These are phyloP conservation scores for Trichacis sp. DNA, from an alignment of 2,888 invertebrate species.

Conservation along the genomic window DNA sequence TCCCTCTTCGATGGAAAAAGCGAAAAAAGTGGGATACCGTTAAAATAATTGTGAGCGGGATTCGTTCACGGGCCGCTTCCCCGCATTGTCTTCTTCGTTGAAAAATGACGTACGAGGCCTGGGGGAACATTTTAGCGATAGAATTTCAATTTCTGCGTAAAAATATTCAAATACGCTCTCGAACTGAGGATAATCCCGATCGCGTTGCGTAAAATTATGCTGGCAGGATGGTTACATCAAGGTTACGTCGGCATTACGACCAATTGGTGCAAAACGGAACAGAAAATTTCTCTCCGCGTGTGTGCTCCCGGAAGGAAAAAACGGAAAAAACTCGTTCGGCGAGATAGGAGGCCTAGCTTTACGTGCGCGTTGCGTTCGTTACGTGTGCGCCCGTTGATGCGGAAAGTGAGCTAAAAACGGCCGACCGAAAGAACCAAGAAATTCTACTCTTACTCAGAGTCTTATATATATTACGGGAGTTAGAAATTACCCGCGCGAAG, in stretches of 20 bases:
- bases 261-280: no score
- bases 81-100: slow-evolving; percentile 17
- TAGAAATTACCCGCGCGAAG: no score
- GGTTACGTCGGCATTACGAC: no score
- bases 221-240: no score
- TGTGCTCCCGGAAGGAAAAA: no score
- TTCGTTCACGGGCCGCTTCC: slow-evolving; percentile 21
- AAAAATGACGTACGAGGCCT: no score
- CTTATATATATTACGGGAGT: no score
- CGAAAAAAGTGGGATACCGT: slow-evolving; percentile 23
- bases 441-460: slow-evolving; percentile 21
- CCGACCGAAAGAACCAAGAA: slow-evolving; percentile 16
- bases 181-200: background rate
- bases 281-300: no score
- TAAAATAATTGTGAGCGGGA: slow-evolving; percentile 31
- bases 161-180: background rate
- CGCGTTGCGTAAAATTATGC: background rate
- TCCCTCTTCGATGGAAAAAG: slow-evolving; percentile 10
- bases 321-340: slow-evolving; percentile 24
- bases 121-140: no score
- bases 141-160: no score
- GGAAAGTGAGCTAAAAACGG: slow-evolving; percentile 24
- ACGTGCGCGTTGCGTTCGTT: slow-evolving; percentile 7
- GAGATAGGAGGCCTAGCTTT: slow-evolving; percentile 14
- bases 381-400: slow-evolving; percentile 16